A percentile compares a stretch with the other conserved stretches of the same genome.
Conservation (phyloP, 1,140 invertebrate genomes). For the Neodiprion virginianus region DNA sequence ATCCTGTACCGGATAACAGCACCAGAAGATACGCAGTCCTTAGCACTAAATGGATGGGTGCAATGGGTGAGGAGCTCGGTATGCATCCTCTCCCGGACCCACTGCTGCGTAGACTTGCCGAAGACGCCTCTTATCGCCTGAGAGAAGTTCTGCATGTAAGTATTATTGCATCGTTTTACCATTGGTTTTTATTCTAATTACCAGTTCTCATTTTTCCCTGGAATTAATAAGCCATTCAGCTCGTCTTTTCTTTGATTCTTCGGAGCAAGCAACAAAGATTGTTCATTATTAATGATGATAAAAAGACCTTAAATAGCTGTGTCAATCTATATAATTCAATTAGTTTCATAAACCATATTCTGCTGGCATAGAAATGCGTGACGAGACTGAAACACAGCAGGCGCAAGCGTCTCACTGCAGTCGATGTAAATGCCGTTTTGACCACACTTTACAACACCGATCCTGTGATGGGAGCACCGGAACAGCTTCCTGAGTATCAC, state of each 20-base stretch:
- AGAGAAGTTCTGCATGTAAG: slow-evolving; percentile 57
- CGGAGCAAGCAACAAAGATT: too few species aligned
- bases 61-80: slow-evolving; percentile 58
- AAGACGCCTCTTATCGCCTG: slow-evolving; percentile 58
- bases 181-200: neutral
- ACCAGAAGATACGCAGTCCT: slow-evolving; percentile 54
- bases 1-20: slow-evolving; percentile 45
- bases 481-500: slow-evolving; percentile 53
- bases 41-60: slow-evolving; percentile 56
- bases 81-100: slow-evolving; percentile 54
- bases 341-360: neutral
- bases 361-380: slow-evolving; percentile 54
- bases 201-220: neutral
- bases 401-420: slow-evolving; percentile 48
- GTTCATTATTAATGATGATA: too few species aligned
- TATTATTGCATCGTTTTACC: slow-evolving; percentile 11
- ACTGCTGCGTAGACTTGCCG: slow-evolving; percentile 50
- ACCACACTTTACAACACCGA: slow-evolving; percentile 55
- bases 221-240: too few species aligned
- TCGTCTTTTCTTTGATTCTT: neutral
- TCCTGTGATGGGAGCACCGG: slow-evolving; percentile 52
- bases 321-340: slow-evolving; percentile 7
- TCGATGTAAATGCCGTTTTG: slow-evolving; percentile 56
- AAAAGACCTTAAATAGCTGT: neutral
- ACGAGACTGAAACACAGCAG: slow-evolving; percentile 57